Evolutionary conservation across 2,113 vertebrate species (phyloP), one percentile per base, ranked within the genome.

Genomic region (Callorhinus ursinus): DNA sequence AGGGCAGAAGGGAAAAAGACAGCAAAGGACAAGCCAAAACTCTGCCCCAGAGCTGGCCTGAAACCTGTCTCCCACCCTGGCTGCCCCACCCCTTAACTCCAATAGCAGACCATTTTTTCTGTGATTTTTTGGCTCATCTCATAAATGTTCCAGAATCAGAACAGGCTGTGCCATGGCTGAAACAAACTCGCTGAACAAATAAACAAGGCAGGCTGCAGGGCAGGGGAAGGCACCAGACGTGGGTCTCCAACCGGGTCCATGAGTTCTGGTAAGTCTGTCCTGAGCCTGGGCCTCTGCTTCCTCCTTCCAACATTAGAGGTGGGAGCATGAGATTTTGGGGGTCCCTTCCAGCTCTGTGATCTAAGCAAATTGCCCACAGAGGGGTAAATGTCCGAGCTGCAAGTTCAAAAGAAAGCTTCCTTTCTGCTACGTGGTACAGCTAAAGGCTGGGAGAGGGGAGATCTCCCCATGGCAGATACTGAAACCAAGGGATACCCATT

Each of bases 141-240:
- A 21, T 87, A 90, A 96, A 96, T 89, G 90, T 98, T 95, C 95
- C 96, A 79, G 95, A 93, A 85, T 93, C 49, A 51, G 97, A 98
- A 98, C 97, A 98, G 85, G 88, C 97, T 97, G 96, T 98, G 94
- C 97, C 95, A 93, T 26, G 83, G 67, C 67, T 84, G 96, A 97
- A 91, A 95, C 81, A 96, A 97, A 98, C 81, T 95, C 55, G 80
- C 79, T 90, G 93, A 94, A 96, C 97, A 96, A 96, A 96, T 96
- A 98, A 98, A 98, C 96, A 97, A 85, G 80, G 19, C 83, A 67
- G 87, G 46, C 96, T 63, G 46, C 4, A 2, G 94, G 77, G 81
- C 65, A 42, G 82, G 72, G 33, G 69, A 90, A 72, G 21, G 74
- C 57, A 16, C 88, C 51, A 49, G 55, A 39, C 39, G 0, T 5